Conservation (phyloP, 1,140 invertebrate genomes). For the Lepidurus arcticus region DNA sequence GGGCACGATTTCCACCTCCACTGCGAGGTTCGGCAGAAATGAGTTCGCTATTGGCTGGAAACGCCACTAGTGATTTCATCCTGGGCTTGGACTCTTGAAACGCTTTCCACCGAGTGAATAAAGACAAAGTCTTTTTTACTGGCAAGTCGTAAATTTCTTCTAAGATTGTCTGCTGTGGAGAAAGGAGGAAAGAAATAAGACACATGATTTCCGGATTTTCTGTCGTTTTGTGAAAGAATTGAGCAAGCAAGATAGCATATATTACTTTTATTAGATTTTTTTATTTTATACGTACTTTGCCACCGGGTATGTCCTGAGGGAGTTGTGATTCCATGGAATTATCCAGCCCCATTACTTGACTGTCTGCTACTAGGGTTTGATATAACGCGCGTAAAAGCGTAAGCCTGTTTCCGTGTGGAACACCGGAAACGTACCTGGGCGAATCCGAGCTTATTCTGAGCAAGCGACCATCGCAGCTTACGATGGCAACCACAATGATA, state of each 20-base stretch:
- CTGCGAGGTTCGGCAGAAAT: conserved; percentile 26
- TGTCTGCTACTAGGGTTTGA: conserved; percentile 4
- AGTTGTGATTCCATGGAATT: background rate
- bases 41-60: conserved; percentile 24
- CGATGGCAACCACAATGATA: background rate
- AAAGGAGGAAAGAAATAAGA: background rate
- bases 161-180: background rate
- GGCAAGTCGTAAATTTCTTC: conserved; percentile 25
- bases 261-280: no score
- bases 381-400: conserved; percentile 11
- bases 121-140: conserved; percentile 31
- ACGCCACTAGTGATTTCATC: conserved; percentile 26
- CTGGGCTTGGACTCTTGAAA: conserved; percentile 24
- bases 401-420: background rate
- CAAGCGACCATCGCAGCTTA: background rate
- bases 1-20: conserved; percentile 12
- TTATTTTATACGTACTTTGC: background rate
- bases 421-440: background rate
- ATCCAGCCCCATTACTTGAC: background rate
- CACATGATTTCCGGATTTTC: background rate
- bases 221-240: background rate
- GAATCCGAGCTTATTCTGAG: background rate
- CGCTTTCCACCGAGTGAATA: conserved; percentile 33
- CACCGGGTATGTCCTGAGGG: background rate
- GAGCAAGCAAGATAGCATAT: no score